Evolutionary conservation across 2,113 vertebrate genomes (phyloP), one percentile per base, ranked within the genome.

Genomic region (Gulo gulo): DNA sequence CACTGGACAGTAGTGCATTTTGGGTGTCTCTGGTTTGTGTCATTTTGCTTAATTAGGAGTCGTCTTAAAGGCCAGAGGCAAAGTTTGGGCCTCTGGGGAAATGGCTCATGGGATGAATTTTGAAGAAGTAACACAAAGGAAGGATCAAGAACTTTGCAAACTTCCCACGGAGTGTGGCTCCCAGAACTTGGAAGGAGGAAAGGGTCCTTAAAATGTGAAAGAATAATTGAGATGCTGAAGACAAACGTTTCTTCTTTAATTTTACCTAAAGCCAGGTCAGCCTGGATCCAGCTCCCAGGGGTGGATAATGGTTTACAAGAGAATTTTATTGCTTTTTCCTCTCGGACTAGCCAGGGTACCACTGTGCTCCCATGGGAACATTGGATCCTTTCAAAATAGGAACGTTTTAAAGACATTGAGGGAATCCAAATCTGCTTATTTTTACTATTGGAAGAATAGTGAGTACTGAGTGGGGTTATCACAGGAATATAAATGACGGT

Each of bases 371-470:
- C n/a, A 0, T 6, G 26, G 39, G 55, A 92, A 45, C 39, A 1
- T 26, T 88, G 31, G 50, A 47, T 81, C 26, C 74, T 47, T 76
- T 81, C 87, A 24, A n/a, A 80, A 31, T 26, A 42, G 34, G 36
- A 57, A 78, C 11, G 31, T 88, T 94, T 65, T 78, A 42, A 45
- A 92, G 57, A 61, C 52, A 34, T 59, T 63, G 61, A 83, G 24
- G 59, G 90, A 88, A 94, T 94, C 45, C 45, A 94, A 57, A 93
- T 85, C 34, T 94, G 29, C 29, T 2, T 92, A 47, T 90, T 87
- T 52, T 94, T 93, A 52, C 39, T 76, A n/a, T 39, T 65, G 23
- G 82, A 59, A 89, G 23, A 80, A 50, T 23, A 39, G 55, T n/a
- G 59, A 63, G 69, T 1, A 0, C 65, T 23, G 63, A 31, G 63